phyloP scores from a whole-genome alignment of 2,888 invertebrate genomes.

The Drosophila nr. perissopoda region DNA sequence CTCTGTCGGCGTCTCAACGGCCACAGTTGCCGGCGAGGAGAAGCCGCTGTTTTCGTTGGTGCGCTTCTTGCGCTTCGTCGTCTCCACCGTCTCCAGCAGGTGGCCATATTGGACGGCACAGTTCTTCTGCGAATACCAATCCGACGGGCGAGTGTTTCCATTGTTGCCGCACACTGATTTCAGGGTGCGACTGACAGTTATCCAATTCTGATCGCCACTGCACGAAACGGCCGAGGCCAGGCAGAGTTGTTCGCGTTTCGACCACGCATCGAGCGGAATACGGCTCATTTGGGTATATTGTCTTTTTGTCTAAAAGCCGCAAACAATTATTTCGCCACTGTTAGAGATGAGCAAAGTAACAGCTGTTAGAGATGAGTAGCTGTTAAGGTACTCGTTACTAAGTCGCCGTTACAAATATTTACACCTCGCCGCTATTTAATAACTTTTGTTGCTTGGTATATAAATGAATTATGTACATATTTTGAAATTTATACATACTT shows the following conservation, averaged over 20 bases:
- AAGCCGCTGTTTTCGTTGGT: conserved; percentile 58
- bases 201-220: conserved; percentile 95
- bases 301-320: conserved; percentile 11
- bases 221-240: conserved; percentile 93
- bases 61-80: conserved; percentile 85
- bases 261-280: conserved; percentile 93
- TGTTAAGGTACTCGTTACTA: not conserved
- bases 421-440: not conserved
- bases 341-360: conserved; percentile 27
- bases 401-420: not conserved
- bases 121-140: conserved; percentile 96
- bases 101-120: conserved; percentile 96
- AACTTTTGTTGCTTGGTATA: not conserved
- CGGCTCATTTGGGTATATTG: conserved; percentile 86
- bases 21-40: conserved; percentile 71
- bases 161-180: conserved; percentile 89
- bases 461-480: not conserved
- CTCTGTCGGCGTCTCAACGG: conserved; percentile 89
- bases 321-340: conserved; percentile 15
- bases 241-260: conserved; percentile 92
- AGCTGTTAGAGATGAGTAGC: too few relatives aligned
- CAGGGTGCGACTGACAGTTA: conserved; percentile 86
- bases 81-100: conserved; percentile 95
- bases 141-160: conserved; percentile 85
- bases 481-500: not conserved